A percentile compares a stretch with the other conserved stretches of the same genome.
These are phyloP conservation scores for Gisinianus flammeolus DNA, from an alignment of 2,888 invertebrate species.

Conservation along the genomic window DNA sequence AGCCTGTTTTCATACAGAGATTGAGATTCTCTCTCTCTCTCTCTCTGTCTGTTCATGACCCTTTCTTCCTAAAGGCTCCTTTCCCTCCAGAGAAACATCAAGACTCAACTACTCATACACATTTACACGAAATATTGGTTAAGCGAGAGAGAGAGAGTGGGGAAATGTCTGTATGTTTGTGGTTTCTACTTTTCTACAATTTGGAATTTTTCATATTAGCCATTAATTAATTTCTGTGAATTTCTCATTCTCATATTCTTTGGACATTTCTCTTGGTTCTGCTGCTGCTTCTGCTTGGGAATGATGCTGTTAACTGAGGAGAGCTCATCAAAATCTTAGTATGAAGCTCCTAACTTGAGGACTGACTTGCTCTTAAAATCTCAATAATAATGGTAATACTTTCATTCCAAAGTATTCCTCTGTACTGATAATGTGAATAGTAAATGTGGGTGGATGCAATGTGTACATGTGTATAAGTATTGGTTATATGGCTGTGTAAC, in stretches of 20 bases:
- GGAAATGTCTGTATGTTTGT: neutral
- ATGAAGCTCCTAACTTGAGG: conserved; percentile 1
- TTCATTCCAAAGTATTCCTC: no score
- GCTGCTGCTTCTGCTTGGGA: neutral
- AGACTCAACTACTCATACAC: no score
- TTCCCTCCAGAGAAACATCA: no score
- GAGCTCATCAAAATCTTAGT: conserved; percentile 12
- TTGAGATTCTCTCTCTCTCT: neutral
- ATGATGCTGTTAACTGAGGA: neutral
- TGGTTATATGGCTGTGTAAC: no score
- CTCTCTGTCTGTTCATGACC: neutral
- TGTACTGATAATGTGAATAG: no score
- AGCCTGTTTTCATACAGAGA: no score
- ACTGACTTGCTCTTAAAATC: no score
- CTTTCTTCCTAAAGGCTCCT: neutral
- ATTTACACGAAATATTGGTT: no score
- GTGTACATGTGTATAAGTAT: no score
- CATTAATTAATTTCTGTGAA: conserved; percentile 17
- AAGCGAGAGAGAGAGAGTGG: neutral
- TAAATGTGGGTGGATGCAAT: no score
- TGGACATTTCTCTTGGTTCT: neutral
- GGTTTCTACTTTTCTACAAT: neutral
- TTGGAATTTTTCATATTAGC: neutral
- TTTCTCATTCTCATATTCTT: neutral
- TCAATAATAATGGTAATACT: no score